phyloP scores from a whole-genome alignment of 2,797 vertebrate genomes.

The Bucorvus abyssinicus region DNA sequence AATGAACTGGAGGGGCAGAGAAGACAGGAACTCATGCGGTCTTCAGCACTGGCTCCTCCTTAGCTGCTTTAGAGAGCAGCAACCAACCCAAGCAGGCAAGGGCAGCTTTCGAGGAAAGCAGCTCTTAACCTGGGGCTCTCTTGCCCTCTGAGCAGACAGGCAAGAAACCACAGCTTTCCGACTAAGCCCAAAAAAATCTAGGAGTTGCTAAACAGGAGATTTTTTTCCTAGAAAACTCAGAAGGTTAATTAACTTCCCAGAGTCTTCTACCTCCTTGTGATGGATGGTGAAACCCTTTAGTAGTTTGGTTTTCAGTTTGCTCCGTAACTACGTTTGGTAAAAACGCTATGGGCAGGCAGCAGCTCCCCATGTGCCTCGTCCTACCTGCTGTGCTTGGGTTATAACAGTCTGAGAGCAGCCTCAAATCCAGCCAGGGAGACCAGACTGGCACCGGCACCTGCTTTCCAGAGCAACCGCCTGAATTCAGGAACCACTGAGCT shows the following conservation, averaged over 20 bases:
- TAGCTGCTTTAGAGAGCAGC: neutral
- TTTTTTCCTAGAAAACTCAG: neutral
- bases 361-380: neutral
- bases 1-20: neutral
- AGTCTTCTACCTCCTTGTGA: neutral
- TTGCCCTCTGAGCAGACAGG: neutral
- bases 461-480: neutral
- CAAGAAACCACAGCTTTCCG: neutral
- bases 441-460: too few relatives aligned
- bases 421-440: neutral
- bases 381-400: neutral
- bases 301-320: neutral
- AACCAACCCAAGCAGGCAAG: neutral
- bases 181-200: neutral
- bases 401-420: neutral
- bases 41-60: neutral
- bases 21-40: neutral
- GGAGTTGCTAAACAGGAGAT: neutral
- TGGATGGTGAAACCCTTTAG: neutral
- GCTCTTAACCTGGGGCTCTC: neutral
- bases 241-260: neutral
- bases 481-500: neutral
- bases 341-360: neutral
- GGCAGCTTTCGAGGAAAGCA: neutral
- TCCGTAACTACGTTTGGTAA: neutral